Conservation (phyloP, 2,113 vertebrate species). For the Axis porcinus region DNA sequence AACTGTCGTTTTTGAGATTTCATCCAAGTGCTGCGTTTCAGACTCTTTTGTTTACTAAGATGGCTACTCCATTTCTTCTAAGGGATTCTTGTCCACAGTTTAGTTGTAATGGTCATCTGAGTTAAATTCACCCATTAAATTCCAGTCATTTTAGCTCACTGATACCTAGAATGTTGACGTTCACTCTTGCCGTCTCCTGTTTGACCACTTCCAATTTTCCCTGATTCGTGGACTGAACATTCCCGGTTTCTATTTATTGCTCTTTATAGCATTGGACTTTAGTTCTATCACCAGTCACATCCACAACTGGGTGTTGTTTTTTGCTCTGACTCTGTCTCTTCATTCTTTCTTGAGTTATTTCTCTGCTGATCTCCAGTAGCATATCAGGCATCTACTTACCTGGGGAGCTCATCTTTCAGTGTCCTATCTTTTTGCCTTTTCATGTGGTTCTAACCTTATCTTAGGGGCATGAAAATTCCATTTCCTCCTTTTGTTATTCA, state of each 20-base stretch:
- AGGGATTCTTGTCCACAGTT: neutral
- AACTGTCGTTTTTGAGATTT: neutral
- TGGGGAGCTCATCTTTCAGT: neutral
- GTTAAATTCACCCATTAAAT: neutral
- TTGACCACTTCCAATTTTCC: neutral
- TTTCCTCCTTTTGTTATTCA: neutral
- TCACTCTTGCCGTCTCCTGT: neutral
- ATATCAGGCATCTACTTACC: neutral
- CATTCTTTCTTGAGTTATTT: neutral
- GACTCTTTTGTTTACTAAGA: neutral
- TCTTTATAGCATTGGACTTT: neutral
- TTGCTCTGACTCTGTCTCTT: neutral
- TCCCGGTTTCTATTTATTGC: neutral
- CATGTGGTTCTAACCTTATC: neutral
- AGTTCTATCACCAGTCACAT: neutral
- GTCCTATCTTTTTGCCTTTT: neutral
- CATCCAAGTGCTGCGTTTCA: rapidly evolving
- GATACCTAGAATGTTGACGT: neutral
- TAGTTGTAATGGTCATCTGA: neutral
- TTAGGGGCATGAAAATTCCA: neutral
- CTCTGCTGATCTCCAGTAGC: neutral
- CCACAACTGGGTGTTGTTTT: neutral
- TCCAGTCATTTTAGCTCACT: neutral
- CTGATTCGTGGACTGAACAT: neutral
- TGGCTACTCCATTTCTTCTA: neutral